phyloP scores from a whole-genome alignment of 1,140 invertebrate genomes.

The Cotesia chilonis region DNA sequence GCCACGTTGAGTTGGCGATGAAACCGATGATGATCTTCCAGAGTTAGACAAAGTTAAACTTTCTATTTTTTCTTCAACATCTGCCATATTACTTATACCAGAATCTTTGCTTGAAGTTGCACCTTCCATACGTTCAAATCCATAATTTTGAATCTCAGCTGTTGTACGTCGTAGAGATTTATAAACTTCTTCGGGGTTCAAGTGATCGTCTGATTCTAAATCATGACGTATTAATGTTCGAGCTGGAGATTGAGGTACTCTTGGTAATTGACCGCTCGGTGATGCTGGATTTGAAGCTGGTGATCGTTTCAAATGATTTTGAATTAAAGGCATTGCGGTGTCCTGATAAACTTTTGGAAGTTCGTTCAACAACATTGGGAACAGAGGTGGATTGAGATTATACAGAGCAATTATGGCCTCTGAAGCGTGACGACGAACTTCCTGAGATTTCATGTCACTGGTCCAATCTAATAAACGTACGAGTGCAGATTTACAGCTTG shows the following conservation, averaged over 20 bases:
- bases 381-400: conserved; percentile 87
- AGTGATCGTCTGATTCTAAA: conserved; percentile 66
- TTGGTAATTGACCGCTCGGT: conserved; percentile 63
- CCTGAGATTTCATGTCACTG: conserved; percentile 76
- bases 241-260: conserved; percentile 58
- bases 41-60: conserved; percentile 63
- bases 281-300: conserved; percentile 67
- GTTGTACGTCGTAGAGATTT: conserved; percentile 89
- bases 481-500: conserved; percentile 71
- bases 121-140: conserved; percentile 76
- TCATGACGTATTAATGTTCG: conserved; percentile 52
- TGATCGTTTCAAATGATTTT: conserved; percentile 78
- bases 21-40: conserved; percentile 64
- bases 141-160: conserved; percentile 92
- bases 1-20: conserved; percentile 64
- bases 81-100: conserved; percentile 85
- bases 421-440: conserved; percentile 81
- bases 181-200: conserved; percentile 87
- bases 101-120: conserved; percentile 88
- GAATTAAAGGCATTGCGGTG: conserved; percentile 83
- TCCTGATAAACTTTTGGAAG: conserved; percentile 85
- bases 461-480: conserved; percentile 74
- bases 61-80: conserved; percentile 69
- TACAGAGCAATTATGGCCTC: conserved; percentile 86
- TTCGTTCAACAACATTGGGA: conserved; percentile 83